phyloP scores from a whole-genome alignment of 2,797 vertebrate genomes.

The Champsocephalus esox region DNA sequence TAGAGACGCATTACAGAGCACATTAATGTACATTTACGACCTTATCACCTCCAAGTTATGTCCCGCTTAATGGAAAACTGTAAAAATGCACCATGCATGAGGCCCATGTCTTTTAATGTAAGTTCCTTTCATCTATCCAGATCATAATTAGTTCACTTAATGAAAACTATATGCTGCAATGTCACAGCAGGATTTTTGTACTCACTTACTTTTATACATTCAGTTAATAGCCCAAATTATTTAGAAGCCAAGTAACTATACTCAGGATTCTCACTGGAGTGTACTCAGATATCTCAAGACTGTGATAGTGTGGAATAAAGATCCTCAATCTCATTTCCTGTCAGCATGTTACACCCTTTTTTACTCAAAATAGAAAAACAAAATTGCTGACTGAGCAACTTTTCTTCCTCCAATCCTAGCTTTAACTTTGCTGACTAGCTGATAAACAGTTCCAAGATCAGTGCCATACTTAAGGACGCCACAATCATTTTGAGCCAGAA shows the following conservation, averaged over 20 bases:
- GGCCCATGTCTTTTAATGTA: conserved; percentile 27
- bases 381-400: conserved; percentile 13
- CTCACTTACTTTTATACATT: conserved; percentile 4
- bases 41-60: conserved; percentile 37
- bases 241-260: conserved; percentile 12
- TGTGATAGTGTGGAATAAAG: too few species aligned
- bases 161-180: conserved; percentile 7
- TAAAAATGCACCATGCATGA: conserved; percentile 46
- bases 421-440: conserved; percentile 4
- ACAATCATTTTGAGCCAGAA: not conserved
- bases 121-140: conserved; percentile 34
- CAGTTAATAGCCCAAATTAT: conserved; percentile 7
- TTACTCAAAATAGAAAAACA: conserved; percentile 30
- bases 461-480: not conserved
- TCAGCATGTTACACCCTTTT: conserved; percentile 2
- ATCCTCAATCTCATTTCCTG: not conserved
- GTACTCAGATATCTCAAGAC: not conserved
- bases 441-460: not conserved
- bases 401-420: conserved; percentile 3
- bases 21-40: conserved; percentile 35
- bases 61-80: conserved; percentile 43
- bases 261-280: conserved; percentile 8
- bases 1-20: conserved; percentile 6
- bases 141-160: conserved; percentile 18
- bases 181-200: not conserved